These are phyloP conservation scores for Microcebus lehilahytsara DNA, from an alignment of 2,113 vertebrate species.

Conservation along the genomic window DNA sequence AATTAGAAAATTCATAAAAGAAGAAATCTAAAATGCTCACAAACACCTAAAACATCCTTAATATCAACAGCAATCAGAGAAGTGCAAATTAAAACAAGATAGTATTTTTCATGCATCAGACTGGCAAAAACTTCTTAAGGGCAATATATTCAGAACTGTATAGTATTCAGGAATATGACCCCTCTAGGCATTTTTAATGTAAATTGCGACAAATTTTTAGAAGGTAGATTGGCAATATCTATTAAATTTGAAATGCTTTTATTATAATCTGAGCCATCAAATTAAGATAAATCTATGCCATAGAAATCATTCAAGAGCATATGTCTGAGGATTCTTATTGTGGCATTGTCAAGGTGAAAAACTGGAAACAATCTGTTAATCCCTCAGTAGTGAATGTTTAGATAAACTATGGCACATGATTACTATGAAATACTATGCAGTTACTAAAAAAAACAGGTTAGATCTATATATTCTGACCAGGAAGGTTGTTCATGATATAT, in stretches of 20 bases:
- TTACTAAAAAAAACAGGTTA: slow-evolving; percentile 6
- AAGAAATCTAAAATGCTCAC: slow-evolving; percentile 47
- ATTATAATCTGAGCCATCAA: slow-evolving; percentile 6
- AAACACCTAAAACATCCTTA: slow-evolving; percentile 14
- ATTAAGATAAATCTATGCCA: background rate
- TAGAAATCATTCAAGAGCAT: background rate
- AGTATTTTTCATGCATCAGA: background rate
- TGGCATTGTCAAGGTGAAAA: background rate
- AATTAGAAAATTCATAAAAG: background rate
- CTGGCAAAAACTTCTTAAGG: slow-evolving; percentile 32
- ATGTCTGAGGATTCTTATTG: slow-evolving; percentile 22
- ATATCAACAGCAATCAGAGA: slow-evolving; percentile 21
- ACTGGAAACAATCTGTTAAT: background rate
- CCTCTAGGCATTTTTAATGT: background rate
- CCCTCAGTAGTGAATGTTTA: background rate
- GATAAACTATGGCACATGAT: background rate
- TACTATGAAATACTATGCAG: background rate
- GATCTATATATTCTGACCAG: background rate
- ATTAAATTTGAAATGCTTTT: slow-evolving; percentile 18
- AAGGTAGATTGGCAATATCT: background rate
- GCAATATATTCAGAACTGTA: slow-evolving; percentile 11
- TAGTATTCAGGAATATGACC: background rate
- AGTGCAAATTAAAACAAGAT: slow-evolving; percentile 21
- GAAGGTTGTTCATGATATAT: background rate
- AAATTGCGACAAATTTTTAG: slow-evolving; percentile 33